Conservation (phyloP, 2,113 vertebrate species). For the Poeciliopsis occidentalis region DNA sequence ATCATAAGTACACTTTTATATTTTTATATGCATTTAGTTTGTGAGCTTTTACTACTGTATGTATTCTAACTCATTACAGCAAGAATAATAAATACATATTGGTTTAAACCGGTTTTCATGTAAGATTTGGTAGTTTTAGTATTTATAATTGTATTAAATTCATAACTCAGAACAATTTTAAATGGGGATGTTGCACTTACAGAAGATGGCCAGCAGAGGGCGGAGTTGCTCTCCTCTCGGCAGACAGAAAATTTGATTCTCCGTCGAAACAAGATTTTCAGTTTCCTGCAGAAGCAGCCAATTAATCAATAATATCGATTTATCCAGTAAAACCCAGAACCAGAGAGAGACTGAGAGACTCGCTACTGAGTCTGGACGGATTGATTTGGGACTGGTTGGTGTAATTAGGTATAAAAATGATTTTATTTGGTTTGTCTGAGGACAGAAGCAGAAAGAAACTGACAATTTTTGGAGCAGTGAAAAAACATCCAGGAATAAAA, state of each 20-base stretch:
- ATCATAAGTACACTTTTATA: no score
- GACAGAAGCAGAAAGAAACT: not conserved
- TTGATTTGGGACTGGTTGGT: not conserved
- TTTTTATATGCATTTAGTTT: no score
- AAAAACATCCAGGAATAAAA: no score
- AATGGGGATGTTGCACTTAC: constrained; percentile 30
- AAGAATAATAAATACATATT: no score
- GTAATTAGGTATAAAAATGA: not conserved
- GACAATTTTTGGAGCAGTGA: no score
- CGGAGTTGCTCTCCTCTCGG: constrained; percentile 32
- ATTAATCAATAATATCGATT: not conserved
- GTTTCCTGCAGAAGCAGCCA: not conserved
- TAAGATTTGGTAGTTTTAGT: no score
- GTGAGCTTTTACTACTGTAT: no score
- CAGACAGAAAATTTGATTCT: not conserved
- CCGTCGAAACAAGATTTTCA: not conserved
- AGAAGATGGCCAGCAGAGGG: constrained; percentile 52
- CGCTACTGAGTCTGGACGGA: no score
- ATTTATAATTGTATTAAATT: not conserved
- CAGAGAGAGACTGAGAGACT: no score
- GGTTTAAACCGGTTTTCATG: no score
- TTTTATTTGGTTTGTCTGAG: not conserved
- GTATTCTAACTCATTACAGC: no score
- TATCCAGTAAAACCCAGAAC: not conserved
- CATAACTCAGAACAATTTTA: not conserved